phyloP scores from a whole-genome alignment of 30 jellyfish, hydroid and myxozoan genomes.

The Turritopsis dohrnii region DNA sequence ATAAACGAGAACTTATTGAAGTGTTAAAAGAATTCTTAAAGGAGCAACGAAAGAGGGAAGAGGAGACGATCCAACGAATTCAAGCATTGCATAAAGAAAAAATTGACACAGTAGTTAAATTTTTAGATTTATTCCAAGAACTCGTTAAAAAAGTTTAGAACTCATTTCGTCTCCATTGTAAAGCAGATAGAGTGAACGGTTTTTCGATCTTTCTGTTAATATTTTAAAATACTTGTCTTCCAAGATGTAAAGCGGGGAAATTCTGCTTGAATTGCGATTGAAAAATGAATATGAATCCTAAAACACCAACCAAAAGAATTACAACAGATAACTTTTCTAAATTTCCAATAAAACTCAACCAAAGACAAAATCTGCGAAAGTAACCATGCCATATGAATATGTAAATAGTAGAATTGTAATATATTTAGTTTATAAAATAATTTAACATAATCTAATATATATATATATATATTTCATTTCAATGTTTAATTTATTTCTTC shows the following conservation, averaged over 20 bases:
- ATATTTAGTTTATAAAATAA: neutral
- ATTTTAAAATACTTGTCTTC: no score
- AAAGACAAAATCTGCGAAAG: no score
- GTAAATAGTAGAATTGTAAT: neutral
- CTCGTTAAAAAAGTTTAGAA: slow-evolving; percentile 35
- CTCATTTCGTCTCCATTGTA: neutral
- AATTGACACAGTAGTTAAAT: slow-evolving; percentile 36
- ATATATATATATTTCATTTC: neutral
- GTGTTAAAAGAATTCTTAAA: slow-evolving; percentile 33
- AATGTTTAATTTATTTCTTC: neutral
- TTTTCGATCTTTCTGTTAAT: no score
- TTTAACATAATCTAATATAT: no score
- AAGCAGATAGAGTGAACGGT: neutral
- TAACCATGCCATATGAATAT: neutral
- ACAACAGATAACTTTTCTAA: no score
- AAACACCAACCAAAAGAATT: no score
- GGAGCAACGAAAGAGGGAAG: slow-evolving; percentile 43
- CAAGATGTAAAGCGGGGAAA: no score
- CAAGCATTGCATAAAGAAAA: slow-evolving; percentile 35
- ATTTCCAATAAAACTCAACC: no score
- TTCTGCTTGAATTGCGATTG: no score
- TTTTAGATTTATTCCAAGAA: slow-evolving; percentile 35
- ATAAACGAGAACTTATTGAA: slow-evolving; percentile 31
- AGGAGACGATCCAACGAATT: slow-evolving; percentile 27
- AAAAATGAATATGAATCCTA: no score